A percentile compares a stretch with the other conserved stretches of the same genome.
These are phyloP conservation scores for Lobophora halterata DNA, from an alignment of 2,888 invertebrate species.

Conservation along the genomic window DNA sequence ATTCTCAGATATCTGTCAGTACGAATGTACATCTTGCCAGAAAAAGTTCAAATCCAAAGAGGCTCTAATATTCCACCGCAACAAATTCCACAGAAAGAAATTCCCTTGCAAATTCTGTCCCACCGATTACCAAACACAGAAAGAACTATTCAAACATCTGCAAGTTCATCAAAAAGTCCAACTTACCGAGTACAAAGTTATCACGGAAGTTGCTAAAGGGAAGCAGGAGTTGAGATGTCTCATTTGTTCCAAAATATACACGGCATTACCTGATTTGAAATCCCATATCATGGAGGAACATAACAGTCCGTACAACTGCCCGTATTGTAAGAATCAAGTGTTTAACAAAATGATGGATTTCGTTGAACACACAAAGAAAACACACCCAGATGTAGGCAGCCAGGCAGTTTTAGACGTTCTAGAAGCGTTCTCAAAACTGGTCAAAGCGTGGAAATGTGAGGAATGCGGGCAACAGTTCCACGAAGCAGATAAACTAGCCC, in stretches of 20 bases:
- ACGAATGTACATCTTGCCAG: slow-evolving; percentile 56
- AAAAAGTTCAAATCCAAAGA: slow-evolving; percentile 62
- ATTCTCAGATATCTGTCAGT: slow-evolving; percentile 41
- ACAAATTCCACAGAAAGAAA: slow-evolving; percentile 59
- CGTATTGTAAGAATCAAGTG: slow-evolving; percentile 54
- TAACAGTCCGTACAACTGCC: slow-evolving; percentile 62
- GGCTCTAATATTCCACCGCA: slow-evolving; percentile 56
- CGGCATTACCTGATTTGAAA: slow-evolving; percentile 61
- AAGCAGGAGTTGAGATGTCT: slow-evolving; percentile 67
- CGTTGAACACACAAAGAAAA: slow-evolving; percentile 62
- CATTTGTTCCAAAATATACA: slow-evolving; percentile 59
- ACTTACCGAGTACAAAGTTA: slow-evolving; percentile 70
- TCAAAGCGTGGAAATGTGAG: slow-evolving; percentile 75
- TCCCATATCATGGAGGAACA: slow-evolving; percentile 70
- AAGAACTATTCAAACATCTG: slow-evolving; percentile 68
- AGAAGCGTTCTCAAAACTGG: slow-evolving; percentile 65
- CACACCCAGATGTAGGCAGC: slow-evolving; percentile 63
- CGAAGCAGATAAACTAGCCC: slow-evolving; percentile 66
- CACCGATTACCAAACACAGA: slow-evolving; percentile 66
- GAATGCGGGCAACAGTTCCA: slow-evolving; percentile 68
- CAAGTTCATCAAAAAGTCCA: slow-evolving; percentile 71
- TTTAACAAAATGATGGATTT: slow-evolving; percentile 67
- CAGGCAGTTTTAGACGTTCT: slow-evolving; percentile 65
- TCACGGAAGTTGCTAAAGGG: slow-evolving; percentile 65
- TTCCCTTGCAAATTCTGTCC: slow-evolving; percentile 74